Conservation (phyloP, 92 coral and sea anemone species). For the Phenganax marumi region DNA sequence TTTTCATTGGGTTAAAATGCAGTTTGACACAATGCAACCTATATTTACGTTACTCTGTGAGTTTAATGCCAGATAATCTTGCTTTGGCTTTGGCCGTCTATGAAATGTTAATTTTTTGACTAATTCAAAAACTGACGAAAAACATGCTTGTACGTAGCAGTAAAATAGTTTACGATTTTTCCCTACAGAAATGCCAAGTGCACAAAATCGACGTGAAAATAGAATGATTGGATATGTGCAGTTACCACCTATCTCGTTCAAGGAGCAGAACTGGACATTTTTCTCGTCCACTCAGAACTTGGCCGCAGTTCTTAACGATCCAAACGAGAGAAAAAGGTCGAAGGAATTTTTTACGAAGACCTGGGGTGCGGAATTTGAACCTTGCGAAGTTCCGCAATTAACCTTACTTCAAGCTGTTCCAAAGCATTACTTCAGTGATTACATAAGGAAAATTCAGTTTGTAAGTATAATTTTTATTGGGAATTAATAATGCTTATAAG, state of each 20-base stretch:
- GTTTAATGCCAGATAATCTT: too few relatives aligned
- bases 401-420: slow-evolving; percentile 81
- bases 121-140: too few relatives aligned
- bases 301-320: slow-evolving; percentile 93
- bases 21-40: too few relatives aligned
- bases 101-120: too few relatives aligned
- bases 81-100: too few relatives aligned
- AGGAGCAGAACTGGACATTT: slow-evolving; percentile 76
- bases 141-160: too few relatives aligned
- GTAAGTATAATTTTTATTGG: slow-evolving; percentile 48
- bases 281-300: slow-evolving; percentile 93
- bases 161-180: background rate
- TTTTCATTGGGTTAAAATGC: too few relatives aligned
- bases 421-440: slow-evolving; percentile 71
- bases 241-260: slow-evolving; percentile 83
- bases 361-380: slow-evolving; percentile 95
- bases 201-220: slow-evolving; percentile 52
- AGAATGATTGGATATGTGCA: slow-evolving; percentile 73
- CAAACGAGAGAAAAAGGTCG: slow-evolving; percentile 70
- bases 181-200: background rate
- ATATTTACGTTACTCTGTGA: too few relatives aligned
- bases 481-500: background rate
- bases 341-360: slow-evolving; percentile 87
- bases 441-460: slow-evolving; percentile 74
- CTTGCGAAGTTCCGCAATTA: slow-evolving; percentile 84